Percentiles rank a stretch among this genome's conserved stretches.
Conservation (phyloP, 2,797 vertebrate species). For the Otolemur crassicaudatus region DNA sequence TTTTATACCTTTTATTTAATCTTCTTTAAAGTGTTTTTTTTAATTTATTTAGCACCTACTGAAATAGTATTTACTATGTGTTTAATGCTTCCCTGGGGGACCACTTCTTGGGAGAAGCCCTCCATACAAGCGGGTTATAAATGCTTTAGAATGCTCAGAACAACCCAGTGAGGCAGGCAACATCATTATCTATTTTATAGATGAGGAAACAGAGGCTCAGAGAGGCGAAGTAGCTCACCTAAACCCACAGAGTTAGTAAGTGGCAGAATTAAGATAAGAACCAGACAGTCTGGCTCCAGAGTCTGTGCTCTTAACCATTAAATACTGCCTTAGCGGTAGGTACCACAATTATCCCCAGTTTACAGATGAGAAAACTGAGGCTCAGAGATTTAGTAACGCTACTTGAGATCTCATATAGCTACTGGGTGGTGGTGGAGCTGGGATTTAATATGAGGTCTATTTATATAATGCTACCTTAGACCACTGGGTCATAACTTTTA, state of each 20-base stretch:
- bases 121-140: background rate
- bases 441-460: background rate
- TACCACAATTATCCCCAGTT: background rate
- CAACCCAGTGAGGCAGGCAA: background rate
- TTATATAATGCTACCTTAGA: background rate
- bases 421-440: background rate
- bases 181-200: background rate
- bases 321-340: background rate
- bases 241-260: background rate
- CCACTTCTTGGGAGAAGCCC: background rate
- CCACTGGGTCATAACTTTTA: background rate
- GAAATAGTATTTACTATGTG: background rate
- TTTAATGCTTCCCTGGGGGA: background rate
- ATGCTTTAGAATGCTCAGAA: background rate
- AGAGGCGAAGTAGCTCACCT: background rate
- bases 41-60: conserved; percentile 14
- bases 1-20: background rate
- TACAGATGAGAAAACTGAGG: conserved; percentile 45
- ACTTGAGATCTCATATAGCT: background rate
- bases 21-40: background rate
- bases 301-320: background rate
- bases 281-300: background rate
- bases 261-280: background rate
- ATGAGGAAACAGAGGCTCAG: conserved; percentile 24
- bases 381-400: background rate